These are phyloP conservation scores for Buphagus erythrorhynchus DNA, from an alignment of 2,797 vertebrate species.

Conservation along the genomic window DNA sequence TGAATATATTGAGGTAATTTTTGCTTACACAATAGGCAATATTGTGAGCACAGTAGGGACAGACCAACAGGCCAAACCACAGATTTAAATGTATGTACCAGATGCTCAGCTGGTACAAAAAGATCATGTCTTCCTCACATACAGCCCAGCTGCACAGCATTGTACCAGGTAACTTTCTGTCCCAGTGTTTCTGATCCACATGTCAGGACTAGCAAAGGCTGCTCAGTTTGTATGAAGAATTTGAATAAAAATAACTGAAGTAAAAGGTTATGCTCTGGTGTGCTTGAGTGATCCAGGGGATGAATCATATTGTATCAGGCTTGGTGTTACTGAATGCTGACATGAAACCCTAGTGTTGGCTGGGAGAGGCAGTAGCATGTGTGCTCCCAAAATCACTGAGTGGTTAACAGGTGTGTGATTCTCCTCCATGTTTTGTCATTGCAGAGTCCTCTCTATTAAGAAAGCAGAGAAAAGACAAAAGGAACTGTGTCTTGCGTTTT, in stretches of 20 bases:
- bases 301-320: not conserved
- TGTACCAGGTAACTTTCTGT: not conserved
- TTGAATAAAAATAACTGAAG: not conserved
- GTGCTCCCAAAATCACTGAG: not conserved
- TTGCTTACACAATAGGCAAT: not conserved
- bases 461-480: not conserved
- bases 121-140: fast-evolving
- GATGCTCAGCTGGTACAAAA: not conserved
- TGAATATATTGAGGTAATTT: not conserved
- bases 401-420: not conserved
- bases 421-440: not conserved
- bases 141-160: not conserved
- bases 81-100: not conserved
- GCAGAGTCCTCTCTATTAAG: not conserved
- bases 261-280: not conserved
- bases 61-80: not conserved
- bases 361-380: fast-evolving
- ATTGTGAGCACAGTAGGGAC: not conserved
- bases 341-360: fast-evolving
- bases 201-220: not conserved
- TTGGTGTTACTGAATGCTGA: not conserved
- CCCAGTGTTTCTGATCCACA: not conserved
- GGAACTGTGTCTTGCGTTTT: not conserved
- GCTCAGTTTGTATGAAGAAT: not conserved
- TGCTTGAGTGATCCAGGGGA: not conserved